Evolutionary conservation across 2,888 invertebrate genomes (phyloP), one percentile per base, ranked within the genome.

Genomic region (Agapostemon virescens): DNA sequence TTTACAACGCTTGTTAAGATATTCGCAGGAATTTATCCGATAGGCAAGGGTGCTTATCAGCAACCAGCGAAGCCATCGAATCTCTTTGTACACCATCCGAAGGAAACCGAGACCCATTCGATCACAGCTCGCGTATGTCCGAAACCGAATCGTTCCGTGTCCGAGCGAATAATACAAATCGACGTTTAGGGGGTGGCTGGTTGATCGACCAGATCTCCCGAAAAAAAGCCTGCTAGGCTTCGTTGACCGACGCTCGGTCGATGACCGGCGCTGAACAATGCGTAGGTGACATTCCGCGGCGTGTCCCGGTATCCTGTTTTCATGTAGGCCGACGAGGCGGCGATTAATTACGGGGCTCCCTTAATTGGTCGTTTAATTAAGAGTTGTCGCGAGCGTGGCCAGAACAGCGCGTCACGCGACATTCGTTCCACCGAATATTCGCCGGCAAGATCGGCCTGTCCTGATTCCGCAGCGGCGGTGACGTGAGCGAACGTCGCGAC

Each of bases 301-400:
- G 30, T 30, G 30, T 26, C 52, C 69, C 33, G 45, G 63, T 75
- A 68, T 79, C 64, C 79, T 38, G 77, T 73, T 79, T 80, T 75
- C 77, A 72, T 45, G 79, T 68, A 66, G 33, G 52, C 26, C 85
- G 78, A 76, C 71, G 79, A 74, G 72, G 68, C 77, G 66, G 15
- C 83, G 83, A 85, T 86, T 81, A 87, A 86, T 87, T 85, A 87
- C 71, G 11, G 63, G 49, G 36, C 40, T 69, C 66, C 63, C 83
- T 85, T 86, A 86, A 86, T 86, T 86, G 87, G 85, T 78, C 87
- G 87, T 81, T 86, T 87, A 86, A 86, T 86, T 85, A 86, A 86
- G 79, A 85, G 72, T 81, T 74, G 74, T 71, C 78, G 38, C 80
- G 77, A 75, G 68, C 63, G 69, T 70, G 64, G 61, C 61, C 61